Evolutionary conservation across 2,888 invertebrate species (phyloP).

Genomic region (Chouioia cunea): DNA sequence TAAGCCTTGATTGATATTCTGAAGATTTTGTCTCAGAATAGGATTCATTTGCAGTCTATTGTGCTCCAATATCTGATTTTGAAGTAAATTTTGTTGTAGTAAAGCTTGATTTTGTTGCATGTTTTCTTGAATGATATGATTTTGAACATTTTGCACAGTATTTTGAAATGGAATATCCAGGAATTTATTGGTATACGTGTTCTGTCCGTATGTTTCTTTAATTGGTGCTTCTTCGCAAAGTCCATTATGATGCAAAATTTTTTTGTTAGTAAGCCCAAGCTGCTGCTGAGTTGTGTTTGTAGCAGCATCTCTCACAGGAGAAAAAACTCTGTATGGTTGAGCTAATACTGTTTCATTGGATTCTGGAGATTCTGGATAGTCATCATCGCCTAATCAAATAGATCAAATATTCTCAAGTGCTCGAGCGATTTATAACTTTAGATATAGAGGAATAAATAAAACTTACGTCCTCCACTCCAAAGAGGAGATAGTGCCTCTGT

Average conservation of each 20-base stretch:
- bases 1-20: slow-evolving; percentile 48
- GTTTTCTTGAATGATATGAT: slow-evolving; percentile 67
- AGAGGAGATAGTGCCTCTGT: slow-evolving; percentile 63
- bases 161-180: slow-evolving; percentile 64
- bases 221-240: slow-evolving; percentile 56
- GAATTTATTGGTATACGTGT: slow-evolving; percentile 55
- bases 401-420: background rate
- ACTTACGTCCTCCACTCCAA: slow-evolving; percentile 60
- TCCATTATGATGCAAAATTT: slow-evolving; percentile 55
- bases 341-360: slow-evolving; percentile 66
- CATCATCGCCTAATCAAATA: slow-evolving; percentile 55
- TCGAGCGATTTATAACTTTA: too few species aligned
- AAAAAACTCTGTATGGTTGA: slow-evolving; percentile 61
- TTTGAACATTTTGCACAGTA: slow-evolving; percentile 65
- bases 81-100: slow-evolving; percentile 57
- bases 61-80: slow-evolving; percentile 55
- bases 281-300: slow-evolving; percentile 62
- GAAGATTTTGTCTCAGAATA: slow-evolving; percentile 49
- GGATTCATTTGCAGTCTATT: slow-evolving; percentile 53
- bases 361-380: slow-evolving; percentile 66
- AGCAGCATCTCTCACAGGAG: slow-evolving; percentile 64
- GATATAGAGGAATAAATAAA: slow-evolving; percentile 1
- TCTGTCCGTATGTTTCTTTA: slow-evolving; percentile 54
- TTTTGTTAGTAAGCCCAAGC: slow-evolving; percentile 51
- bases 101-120: slow-evolving; percentile 63